Evolutionary conservation across 2,113 vertebrate species (phyloP).

Genomic region (Tringa solitaria): DNA sequence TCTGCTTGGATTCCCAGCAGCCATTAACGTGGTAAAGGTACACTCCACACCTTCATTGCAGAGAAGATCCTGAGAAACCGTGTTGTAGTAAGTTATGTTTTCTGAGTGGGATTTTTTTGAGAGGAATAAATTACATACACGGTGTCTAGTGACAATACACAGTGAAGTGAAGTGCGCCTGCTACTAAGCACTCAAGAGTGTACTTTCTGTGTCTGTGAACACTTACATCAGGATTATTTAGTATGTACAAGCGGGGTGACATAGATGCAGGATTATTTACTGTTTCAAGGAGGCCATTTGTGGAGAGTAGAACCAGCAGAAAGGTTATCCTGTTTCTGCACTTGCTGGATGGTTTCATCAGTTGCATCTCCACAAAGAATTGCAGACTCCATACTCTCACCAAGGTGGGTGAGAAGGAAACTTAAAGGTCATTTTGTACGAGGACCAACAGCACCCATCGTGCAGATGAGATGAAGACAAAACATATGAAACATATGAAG

Average conservation of each 20-base stretch:
- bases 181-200: neutral
- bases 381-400: neutral
- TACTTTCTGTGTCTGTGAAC: slow-evolving; percentile 4
- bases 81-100: neutral
- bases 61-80: neutral
- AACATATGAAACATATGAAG: neutral
- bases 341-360: neutral
- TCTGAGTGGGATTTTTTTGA: neutral
- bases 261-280: neutral
- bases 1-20: neutral
- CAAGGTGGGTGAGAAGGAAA: rapidly evolving
- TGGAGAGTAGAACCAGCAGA: neutral
- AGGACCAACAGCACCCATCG: rapidly evolving
- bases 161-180: slow-evolving; percentile 3
- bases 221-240: slow-evolving; percentile 45
- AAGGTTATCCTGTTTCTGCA: neutral
- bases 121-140: neutral
- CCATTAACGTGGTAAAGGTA: neutral
- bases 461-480: neutral
- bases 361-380: neutral
- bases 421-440: neutral
- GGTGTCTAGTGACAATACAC: neutral
- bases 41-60: neutral
- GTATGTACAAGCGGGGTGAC: neutral
- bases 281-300: neutral